phyloP scores from a whole-genome alignment of 1,140 invertebrate genomes.

The Drosophila sp. region DNA sequence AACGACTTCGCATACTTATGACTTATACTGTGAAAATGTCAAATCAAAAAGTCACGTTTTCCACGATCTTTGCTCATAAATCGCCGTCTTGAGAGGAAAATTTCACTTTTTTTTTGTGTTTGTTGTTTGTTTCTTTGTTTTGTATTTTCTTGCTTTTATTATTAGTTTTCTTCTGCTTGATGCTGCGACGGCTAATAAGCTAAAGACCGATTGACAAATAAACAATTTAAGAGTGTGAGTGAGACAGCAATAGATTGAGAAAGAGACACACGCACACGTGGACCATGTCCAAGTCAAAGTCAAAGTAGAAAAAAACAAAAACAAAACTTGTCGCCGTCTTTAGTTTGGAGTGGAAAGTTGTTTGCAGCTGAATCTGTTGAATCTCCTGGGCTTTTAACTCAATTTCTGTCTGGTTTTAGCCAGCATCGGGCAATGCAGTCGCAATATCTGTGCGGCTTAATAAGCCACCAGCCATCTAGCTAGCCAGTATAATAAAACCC shows the following conservation, averaged over 20 bases:
- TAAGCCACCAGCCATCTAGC: slow-evolving; percentile 37
- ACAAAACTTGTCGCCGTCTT: slow-evolving; percentile 49
- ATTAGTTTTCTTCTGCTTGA: slow-evolving; percentile 3
- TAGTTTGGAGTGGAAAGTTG: slow-evolving; percentile 70
- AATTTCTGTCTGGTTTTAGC: slow-evolving; percentile 61
- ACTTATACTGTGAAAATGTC: slow-evolving; percentile 65
- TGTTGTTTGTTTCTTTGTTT: neutral
- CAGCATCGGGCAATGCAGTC: slow-evolving; percentile 1
- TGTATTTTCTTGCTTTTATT: slow-evolving; percentile 14
- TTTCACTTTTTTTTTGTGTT: slow-evolving; percentile 64
- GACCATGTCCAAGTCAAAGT: slow-evolving; percentile 65
- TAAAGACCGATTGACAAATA: slow-evolving; percentile 75
- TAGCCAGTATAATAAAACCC: slow-evolving; percentile 38
- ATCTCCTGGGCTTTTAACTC: slow-evolving; percentile 77
- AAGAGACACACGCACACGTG: slow-evolving; percentile 62
- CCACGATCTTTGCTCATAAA: slow-evolving; percentile 45
- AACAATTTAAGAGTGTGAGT: slow-evolving; percentile 62
- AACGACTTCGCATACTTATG: slow-evolving; percentile 60
- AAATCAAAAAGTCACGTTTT: slow-evolving; percentile 80
- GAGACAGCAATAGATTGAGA: neutral
- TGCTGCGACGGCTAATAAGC: slow-evolving; percentile 49
- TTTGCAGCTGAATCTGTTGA: slow-evolving; percentile 59
- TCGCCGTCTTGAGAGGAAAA: slow-evolving; percentile 48
- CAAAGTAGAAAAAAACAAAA: slow-evolving; percentile 38
- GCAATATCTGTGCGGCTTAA: slow-evolving; percentile 44